Percentiles rank a stretch among this genome's conserved stretches.
phyloP scores from a whole-genome alignment of 2,888 invertebrate species.

The Himalopsyche japonica region DNA sequence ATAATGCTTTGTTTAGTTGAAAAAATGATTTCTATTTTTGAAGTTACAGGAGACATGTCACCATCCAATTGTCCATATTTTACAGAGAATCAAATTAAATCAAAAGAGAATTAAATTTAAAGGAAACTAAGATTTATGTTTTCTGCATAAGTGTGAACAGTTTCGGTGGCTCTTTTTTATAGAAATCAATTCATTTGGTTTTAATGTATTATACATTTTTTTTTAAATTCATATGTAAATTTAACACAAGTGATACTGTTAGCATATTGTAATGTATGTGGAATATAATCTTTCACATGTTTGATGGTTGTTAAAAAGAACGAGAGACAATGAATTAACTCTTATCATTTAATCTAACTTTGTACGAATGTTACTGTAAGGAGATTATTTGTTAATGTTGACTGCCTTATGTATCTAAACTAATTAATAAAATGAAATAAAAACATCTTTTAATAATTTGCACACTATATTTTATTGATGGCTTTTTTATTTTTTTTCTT shows the following conservation, averaged over 20 bases:
- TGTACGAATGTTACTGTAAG: constrained; percentile 28
- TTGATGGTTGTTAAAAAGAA: not conserved
- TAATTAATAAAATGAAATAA: constrained; percentile 18
- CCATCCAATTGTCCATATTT: not conserved
- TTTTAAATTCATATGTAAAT: not conserved
- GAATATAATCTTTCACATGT: not conserved
- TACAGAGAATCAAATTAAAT: not conserved
- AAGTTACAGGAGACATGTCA: not conserved
- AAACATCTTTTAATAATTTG: constrained; percentile 1
- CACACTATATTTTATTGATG: not conserved
- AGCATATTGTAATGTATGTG: not conserved
- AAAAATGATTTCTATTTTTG: not conserved
- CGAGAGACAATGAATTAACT: not conserved
- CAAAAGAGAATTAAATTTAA: not conserved
- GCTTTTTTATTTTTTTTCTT: constrained; percentile 16
- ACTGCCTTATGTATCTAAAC: constrained; percentile 34
- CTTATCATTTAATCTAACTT: constrained; percentile 28
- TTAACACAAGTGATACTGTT: not conserved
- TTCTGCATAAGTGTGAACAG: not conserved
- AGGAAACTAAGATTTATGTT: too few relatives aligned
- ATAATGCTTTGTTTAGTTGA: not conserved
- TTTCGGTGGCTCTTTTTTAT: not conserved
- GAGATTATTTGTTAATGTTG: constrained; percentile 20
- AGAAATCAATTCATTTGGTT: not conserved
- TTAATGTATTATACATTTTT: not conserved